Conservation (phyloP, 2,888 invertebrate genomes). For the Mesopsocus fuscifrons region DNA sequence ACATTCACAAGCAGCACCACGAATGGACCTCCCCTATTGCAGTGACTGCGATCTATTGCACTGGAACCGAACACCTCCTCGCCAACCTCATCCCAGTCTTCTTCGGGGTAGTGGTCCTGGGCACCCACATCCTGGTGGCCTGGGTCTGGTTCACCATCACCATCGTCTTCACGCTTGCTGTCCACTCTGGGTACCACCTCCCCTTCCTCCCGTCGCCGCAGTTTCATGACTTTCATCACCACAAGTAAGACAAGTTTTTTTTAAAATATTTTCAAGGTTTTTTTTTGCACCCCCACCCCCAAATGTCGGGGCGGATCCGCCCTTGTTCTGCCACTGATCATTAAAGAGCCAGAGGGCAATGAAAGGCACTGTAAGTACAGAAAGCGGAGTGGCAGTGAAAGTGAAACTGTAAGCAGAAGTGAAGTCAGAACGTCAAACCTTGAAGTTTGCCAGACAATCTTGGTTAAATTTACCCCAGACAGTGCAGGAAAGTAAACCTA, state of each 20-base stretch:
- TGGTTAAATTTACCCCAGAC: too few relatives aligned
- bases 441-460: too few relatives aligned
- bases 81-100: slow-evolving; percentile 60
- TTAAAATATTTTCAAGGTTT: neutral
- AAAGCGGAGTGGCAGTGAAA: too few relatives aligned
- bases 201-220: slow-evolving; percentile 73
- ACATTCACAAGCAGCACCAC: slow-evolving; percentile 71
- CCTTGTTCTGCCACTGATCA: too few relatives aligned
- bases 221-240: slow-evolving; percentile 73
- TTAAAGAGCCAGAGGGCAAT: too few relatives aligned
- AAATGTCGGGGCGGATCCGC: too few relatives aligned
- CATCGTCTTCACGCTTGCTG: slow-evolving; percentile 54
- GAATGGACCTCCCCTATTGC: slow-evolving; percentile 78
- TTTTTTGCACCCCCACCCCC: too few relatives aligned
- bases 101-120: slow-evolving; percentile 50
- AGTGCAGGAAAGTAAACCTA: too few relatives aligned
- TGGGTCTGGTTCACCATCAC: slow-evolving; percentile 65
- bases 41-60: slow-evolving; percentile 59
- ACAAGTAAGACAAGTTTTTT: slow-evolving; percentile 38
- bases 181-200: slow-evolving; percentile 71
- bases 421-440: too few relatives aligned
- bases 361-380: too few relatives aligned
- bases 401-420: too few relatives aligned
- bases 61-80: slow-evolving; percentile 56
- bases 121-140: slow-evolving; percentile 54